Conservation (phyloP, 2,113 vertebrate species). For the Phalacrocorax aristotelis region DNA sequence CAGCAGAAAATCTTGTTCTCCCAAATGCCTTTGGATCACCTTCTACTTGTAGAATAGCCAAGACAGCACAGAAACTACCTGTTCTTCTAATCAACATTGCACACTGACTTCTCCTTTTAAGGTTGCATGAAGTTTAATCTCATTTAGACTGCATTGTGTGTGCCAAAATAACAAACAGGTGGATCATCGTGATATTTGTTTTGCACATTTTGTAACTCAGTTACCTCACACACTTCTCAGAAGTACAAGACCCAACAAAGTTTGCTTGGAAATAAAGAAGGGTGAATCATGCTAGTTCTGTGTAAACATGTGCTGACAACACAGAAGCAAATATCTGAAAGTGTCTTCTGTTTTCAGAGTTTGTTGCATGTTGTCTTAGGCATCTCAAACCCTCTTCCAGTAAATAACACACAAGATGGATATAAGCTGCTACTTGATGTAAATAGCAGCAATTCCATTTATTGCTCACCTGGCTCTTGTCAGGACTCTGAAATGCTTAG, state of each 20-base stretch:
- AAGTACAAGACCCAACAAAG: slow-evolving; percentile 43
- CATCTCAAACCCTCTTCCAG: not conserved
- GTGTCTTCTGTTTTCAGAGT: not conserved
- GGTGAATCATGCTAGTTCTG: slow-evolving; percentile 19
- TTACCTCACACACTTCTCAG: not conserved
- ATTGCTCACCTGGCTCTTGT: not conserved
- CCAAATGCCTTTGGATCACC: not conserved
- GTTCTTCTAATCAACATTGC: not conserved
- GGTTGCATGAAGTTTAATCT: not conserved
- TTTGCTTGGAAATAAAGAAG: not conserved
- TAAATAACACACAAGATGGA: not conserved
- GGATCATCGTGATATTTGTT: not conserved
- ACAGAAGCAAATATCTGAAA: not conserved
- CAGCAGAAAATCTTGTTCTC: not conserved
- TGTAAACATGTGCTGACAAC: not conserved
- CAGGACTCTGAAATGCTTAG: not conserved
- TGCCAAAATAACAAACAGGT: slow-evolving; percentile 12
- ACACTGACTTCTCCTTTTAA: not conserved
- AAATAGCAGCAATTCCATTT: not conserved
- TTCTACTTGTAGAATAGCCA: not conserved
- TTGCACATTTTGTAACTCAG: not conserved
- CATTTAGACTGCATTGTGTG: not conserved
- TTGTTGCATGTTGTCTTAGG: not conserved
- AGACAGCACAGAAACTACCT: not conserved
- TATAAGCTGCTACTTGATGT: not conserved